Conservation (phyloP, 2,888 invertebrate species). For the Geotrupes spiniger region DNA sequence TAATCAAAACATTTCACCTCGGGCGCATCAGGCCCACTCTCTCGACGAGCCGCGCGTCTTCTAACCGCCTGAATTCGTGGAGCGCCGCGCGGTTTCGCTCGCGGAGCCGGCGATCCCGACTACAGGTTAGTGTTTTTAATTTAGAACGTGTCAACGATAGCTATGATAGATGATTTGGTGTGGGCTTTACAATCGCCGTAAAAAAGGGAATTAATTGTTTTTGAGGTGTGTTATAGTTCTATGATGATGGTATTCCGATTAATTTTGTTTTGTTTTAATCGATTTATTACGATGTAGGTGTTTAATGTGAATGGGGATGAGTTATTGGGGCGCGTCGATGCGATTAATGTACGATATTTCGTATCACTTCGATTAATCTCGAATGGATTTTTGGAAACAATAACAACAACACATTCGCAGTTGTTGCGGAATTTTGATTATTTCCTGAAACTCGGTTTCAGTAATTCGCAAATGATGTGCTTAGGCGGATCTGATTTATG, state of each 20-base stretch:
- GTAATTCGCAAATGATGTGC: no score
- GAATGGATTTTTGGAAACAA: no score
- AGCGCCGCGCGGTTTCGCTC: conserved; percentile 19
- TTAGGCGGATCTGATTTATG: no score
- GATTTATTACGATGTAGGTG: conserved; percentile 49
- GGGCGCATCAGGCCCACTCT: conserved; percentile 16
- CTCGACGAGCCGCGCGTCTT: conserved; percentile 2
- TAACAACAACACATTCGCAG: no score
- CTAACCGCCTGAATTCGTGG: not conserved
- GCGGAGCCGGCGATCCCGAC: conserved; percentile 18
- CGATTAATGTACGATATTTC: no score
- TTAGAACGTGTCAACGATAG: conserved; percentile 53
- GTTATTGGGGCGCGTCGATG: conserved; percentile 8
- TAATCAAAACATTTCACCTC: conserved; percentile 30
- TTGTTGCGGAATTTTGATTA: no score
- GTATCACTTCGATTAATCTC: no score
- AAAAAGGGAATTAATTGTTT: conserved; percentile 52
- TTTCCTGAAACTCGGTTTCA: no score
- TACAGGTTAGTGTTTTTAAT: conserved; percentile 51
- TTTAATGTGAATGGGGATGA: conserved; percentile 40
- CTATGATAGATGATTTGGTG: conserved; percentile 52
- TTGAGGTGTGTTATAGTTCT: conserved; percentile 47
- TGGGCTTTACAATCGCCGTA: conserved; percentile 48
- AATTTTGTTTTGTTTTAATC: conserved; percentile 48
- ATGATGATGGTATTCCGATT: conserved; percentile 45